Percentiles rank a stretch among this genome's conserved stretches.
Conservation (phyloP, 1,140 invertebrate genomes). For the Cyclargus thomasi region DNA sequence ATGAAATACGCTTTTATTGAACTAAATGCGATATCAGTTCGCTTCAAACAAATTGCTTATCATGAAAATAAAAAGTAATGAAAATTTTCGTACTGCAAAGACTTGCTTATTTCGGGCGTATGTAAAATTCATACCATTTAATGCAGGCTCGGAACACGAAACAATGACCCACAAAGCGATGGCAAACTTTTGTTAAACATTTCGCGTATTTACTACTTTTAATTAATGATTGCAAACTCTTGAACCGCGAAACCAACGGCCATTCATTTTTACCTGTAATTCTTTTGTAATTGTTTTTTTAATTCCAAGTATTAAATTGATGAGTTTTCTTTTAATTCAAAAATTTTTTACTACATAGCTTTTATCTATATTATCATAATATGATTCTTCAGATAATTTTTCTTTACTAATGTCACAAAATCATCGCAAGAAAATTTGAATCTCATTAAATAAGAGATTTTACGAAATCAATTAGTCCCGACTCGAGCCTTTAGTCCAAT, state of each 20-base stretch:
- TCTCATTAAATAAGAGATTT: conserved; percentile 20
- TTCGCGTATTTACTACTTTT: not conserved
- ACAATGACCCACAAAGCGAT: conserved; percentile 2
- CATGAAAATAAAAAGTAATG: not conserved
- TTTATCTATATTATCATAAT: no score
- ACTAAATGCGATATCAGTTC: no score
- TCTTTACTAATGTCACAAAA: not conserved
- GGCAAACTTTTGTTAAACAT: not conserved
- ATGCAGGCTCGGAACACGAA: not conserved
- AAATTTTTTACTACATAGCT: no score
- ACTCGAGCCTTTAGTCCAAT: conserved; percentile 37
- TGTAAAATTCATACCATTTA: not conserved
- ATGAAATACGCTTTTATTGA: no score
- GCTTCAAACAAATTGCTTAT: no score
- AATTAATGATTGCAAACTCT: not conserved
- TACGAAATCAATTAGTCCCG: conserved; percentile 36
- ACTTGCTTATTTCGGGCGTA: not conserved
- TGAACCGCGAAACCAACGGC: not conserved
- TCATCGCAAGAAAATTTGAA: not conserved
- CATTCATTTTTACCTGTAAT: not conserved
- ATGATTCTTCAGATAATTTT: no score
- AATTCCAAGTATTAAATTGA: not conserved
- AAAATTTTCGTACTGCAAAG: not conserved
- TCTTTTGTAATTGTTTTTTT: not conserved
- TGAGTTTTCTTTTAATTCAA: not conserved